phyloP scores from a whole-genome alignment of 2,888 invertebrate genomes.

The Phengaris arion region DNA sequence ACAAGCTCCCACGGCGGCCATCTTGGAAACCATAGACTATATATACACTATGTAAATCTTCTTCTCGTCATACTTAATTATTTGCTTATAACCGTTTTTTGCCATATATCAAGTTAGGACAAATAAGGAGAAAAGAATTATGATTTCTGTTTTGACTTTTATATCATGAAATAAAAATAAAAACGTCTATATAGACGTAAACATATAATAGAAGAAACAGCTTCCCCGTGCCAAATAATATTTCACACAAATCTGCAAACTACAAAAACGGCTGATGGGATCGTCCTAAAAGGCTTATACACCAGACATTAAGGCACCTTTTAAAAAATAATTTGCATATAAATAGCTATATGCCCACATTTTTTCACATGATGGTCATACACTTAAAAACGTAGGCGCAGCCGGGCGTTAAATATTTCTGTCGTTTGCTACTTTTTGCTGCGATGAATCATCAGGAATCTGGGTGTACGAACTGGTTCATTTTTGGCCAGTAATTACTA shows the following conservation, averaged over 20 bases:
- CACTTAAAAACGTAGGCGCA: conserved; percentile 16
- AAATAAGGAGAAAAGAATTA: background rate
- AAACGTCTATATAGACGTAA: no score
- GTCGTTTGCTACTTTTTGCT: conserved; percentile 14
- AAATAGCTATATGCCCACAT: background rate
- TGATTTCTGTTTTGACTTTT: background rate
- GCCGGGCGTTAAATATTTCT: conserved; percentile 20
- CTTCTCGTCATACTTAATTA: background rate
- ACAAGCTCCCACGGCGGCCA: conserved; percentile 3
- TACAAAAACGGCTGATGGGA: background rate
- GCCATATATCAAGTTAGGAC: background rate
- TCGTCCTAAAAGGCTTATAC: background rate
- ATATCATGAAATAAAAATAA: background rate
- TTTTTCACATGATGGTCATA: conserved; percentile 15
- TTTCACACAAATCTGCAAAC: background rate
- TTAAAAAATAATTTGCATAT: conserved; percentile 8
- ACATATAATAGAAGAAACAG: background rate
- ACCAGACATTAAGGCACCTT: conserved; percentile 7
- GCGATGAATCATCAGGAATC: background rate
- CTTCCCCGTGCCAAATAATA: background rate
- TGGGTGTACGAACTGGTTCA: conserved; percentile 2
- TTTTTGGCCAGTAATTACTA: background rate
- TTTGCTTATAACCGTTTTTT: background rate
- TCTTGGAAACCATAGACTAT: conserved; percentile 4
- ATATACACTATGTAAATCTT: background rate